A percentile compares a stretch with the other conserved stretches of the same genome.
These are phyloP conservation scores for Furcula furcula DNA, from an alignment of 2,888 invertebrate species.

Conservation along the genomic window DNA sequence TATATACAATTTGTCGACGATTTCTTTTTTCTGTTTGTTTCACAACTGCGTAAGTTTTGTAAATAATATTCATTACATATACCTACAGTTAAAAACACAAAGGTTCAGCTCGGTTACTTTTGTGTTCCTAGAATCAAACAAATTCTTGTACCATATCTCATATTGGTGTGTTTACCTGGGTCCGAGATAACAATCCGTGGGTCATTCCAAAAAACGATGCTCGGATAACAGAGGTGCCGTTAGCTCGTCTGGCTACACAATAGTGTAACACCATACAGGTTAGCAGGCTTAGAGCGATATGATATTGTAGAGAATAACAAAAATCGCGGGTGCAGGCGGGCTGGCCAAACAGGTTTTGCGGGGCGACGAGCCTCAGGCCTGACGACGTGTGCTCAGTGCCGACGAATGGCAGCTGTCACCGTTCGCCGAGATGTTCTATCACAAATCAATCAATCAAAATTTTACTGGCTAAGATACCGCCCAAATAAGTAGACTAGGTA, in stretches of 20 bases:
- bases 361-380: constrained; percentile 36
- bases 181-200: constrained; percentile 53
- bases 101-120: too few species aligned
- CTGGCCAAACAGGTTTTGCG: constrained; percentile 67
- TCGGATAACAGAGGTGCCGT: constrained; percentile 71
- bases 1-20: constrained; percentile 3
- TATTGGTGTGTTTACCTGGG: constrained; percentile 37
- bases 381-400: constrained; percentile 42
- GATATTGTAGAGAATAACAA: constrained; percentile 51
- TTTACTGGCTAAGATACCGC: too few species aligned
- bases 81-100: too few species aligned
- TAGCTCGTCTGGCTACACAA: constrained; percentile 71
- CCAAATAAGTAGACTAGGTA: too few species aligned
- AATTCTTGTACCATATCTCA: constrained; percentile 12
- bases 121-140: too few species aligned
- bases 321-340: constrained; percentile 53
- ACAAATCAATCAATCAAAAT: not conserved
- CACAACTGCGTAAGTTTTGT: too few species aligned
- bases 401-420: constrained; percentile 50
- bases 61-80: too few species aligned
- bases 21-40: constrained; percentile 8
- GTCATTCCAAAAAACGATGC: constrained; percentile 60
- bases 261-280: constrained; percentile 48
- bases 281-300: constrained; percentile 60
- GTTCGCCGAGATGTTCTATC: not conserved